Evolutionary conservation across 2,113 vertebrate genomes (phyloP).

Genomic region (Heterotis niloticus): DNA sequence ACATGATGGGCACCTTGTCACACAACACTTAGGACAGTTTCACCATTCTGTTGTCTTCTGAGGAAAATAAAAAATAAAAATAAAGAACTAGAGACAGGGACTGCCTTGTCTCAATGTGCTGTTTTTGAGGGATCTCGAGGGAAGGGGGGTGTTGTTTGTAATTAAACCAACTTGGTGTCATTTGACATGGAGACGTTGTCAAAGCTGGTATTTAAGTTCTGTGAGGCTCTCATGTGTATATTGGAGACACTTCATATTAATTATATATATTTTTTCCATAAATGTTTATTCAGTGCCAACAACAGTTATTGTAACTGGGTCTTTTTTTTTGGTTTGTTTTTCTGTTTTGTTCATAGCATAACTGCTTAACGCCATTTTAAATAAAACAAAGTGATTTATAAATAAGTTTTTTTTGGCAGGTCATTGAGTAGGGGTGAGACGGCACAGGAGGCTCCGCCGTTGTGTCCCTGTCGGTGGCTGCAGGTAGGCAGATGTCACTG

Average conservation of each 20-base stretch:
- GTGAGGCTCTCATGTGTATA: constrained; percentile 53
- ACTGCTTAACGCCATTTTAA: constrained; percentile 68
- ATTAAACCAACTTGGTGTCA: constrained; percentile 54
- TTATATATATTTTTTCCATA: constrained; percentile 38
- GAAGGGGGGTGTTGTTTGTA: constrained; percentile 42
- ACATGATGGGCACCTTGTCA: constrained; percentile 39
- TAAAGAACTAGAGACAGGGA: constrained; percentile 44
- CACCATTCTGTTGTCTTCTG: background rate
- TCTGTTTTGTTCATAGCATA: constrained; percentile 45
- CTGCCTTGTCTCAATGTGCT: constrained; percentile 39
- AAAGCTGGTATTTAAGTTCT: constrained; percentile 59
- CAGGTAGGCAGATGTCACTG: background rate
- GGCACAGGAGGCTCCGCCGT: background rate
- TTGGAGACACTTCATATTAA: constrained; percentile 57
- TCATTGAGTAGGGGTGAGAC: background rate
- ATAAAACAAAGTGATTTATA: constrained; percentile 70
- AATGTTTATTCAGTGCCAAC: constrained; percentile 67
- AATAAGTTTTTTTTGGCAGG: constrained; percentile 38
- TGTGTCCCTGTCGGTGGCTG: background rate
- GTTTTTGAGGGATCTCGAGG: constrained; percentile 19
- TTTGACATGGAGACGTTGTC: constrained; percentile 48
- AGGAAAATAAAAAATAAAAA: constrained; percentile 1
- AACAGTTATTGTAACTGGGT: constrained; percentile 59
- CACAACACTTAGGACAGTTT: constrained; percentile 26
- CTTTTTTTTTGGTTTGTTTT: constrained; percentile 45